Base-by-base conservation (phyloP, 1,140 invertebrate genomes). In the Drosophila bocki region DNA sequence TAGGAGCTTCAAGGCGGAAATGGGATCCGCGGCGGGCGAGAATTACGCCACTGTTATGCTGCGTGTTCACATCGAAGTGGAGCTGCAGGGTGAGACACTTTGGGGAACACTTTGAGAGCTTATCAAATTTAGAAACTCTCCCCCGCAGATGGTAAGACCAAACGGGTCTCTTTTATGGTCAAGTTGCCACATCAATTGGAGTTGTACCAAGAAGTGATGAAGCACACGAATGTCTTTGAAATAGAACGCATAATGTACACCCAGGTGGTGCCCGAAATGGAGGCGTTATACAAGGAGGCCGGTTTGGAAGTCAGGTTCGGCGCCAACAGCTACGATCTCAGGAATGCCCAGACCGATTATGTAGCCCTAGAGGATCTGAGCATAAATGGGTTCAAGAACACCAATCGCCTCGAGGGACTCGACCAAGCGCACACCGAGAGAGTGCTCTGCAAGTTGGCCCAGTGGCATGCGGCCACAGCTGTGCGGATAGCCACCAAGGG, bases 351-450 rank as follows among this genome's bases (percentile, higher is more conserved):
- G 12, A 59, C 29, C 8, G 53, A 67, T 2, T 80, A 87, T 61
- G 68, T 95, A n/a, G 81, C 94, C 0, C 78, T 95, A 3, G 94
- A 95, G 65, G 95, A 95, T 91, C 85, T 95, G 3, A 71, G 92
- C 13, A 78, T 90, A 7, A 74, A 91, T 9, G 90, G 85, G 0
- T 92, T 90, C 32, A 90, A 84, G 22, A 92, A 95, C 93, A 92
- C 80, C 7, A 94, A 95, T 69, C 92, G 95, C 54, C 77, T 93
- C 13, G 93, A 93, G 60, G 94, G 94, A 1, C 72, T 95, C 3
- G 92, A 94, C 45, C 75, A 94, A 6, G 78, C 93, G 13, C 93
- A 94, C 53, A 86, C 94, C 1, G 93, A 93, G 41, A 69, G 87
- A 5, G 93, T 94, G 0, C 81, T 95, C 0, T 93, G 93, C 39